Evolutionary conservation across 2,888 invertebrate genomes (phyloP).

Genomic region (Cheilosia vernalis): DNA sequence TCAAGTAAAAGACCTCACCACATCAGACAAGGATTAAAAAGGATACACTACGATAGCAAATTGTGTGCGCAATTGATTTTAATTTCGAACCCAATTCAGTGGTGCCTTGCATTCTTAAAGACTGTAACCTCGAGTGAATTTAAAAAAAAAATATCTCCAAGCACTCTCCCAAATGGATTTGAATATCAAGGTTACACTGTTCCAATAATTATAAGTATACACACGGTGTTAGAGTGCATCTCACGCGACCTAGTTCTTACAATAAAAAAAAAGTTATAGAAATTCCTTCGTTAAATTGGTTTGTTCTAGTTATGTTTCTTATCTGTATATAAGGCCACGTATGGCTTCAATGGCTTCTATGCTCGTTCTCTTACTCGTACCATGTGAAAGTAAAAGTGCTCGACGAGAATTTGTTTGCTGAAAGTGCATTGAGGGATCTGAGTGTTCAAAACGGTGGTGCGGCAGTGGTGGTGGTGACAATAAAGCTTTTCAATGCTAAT

Average conservation of each 20-base stretch:
- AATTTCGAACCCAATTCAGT: conserved; percentile 5
- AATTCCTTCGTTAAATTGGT: conserved; percentile 70
- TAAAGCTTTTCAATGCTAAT: conserved; percentile 72
- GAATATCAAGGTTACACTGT: conserved; percentile 42
- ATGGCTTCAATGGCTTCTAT: conserved; percentile 67
- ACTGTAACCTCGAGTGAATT: conserved; percentile 20
- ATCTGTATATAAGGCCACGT: conserved; percentile 62
- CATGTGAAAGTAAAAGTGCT: conserved; percentile 69
- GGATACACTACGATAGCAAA: conserved; percentile 45
- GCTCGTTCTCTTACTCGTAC: background rate
- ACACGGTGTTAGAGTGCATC: conserved; percentile 16
- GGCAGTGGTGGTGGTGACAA: conserved; percentile 1
- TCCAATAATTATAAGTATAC: background rate
- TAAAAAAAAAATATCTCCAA: conserved; percentile 22
- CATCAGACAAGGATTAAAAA: conserved; percentile 47
- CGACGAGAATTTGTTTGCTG: conserved; percentile 51
- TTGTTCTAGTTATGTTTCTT: conserved; percentile 68
- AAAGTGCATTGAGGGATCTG: conserved; percentile 40
- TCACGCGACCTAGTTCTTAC: conserved; percentile 61
- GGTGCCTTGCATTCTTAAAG: conserved; percentile 7
- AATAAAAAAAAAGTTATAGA: background rate
- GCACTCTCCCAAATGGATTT: conserved; percentile 13
- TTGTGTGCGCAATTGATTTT: conserved; percentile 49
- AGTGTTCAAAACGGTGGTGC: conserved; percentile 15
- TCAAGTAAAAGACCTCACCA: conserved; percentile 1